Evolutionary conservation across 1,140 invertebrate genomes (phyloP), one percentile per base, ranked within the genome.

Genomic region (Drosophila pallidifrons): DNA sequence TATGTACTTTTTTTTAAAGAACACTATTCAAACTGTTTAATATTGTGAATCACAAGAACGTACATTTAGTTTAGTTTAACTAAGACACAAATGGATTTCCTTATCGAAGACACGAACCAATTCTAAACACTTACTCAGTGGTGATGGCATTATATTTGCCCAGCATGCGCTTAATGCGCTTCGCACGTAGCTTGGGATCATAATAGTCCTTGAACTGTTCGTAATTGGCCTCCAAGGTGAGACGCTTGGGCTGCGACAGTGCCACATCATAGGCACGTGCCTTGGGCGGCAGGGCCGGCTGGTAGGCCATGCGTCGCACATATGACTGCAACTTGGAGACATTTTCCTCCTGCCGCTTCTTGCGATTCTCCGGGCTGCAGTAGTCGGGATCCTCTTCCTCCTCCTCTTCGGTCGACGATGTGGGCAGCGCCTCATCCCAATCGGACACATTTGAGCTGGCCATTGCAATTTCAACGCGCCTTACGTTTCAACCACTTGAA

Each of bases 301-400:
- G 80, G 63, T 92, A 92, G 10, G 91, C 81, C 91, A 92, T 91
- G 5, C 80, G 74, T 0, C 65, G 59, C 0, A 92, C 91, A 73
- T 92, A 92, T 0, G 63, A 78, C 54, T 92, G 79, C 16, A 92
- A 43, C 71, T 80, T 81, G 16, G 60, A 25, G 13, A 92, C 57
- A 46, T 81, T 89, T 55, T 86, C 77, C 15, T 82, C 60, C 32
- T 83, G 61, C 0, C 85, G 77, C 7, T 57, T 63, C 46, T 89
- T 71, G 0, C 75, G 61, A 49, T 77, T 81, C 49, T 80, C 82
- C 16, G 65, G 86, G 46, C 77, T 80, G 47, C 86, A 90, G 47
- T 65, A 67, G 30, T 89, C 69, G 0, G 79, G 28, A 25, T 91
- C 77, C 45, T 80, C 77, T 28, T 91, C 83, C 35, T 79, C 75